Base-by-base conservation (phyloP, 2,797 vertebrate species). In the Eulemur albifrons region DNA sequence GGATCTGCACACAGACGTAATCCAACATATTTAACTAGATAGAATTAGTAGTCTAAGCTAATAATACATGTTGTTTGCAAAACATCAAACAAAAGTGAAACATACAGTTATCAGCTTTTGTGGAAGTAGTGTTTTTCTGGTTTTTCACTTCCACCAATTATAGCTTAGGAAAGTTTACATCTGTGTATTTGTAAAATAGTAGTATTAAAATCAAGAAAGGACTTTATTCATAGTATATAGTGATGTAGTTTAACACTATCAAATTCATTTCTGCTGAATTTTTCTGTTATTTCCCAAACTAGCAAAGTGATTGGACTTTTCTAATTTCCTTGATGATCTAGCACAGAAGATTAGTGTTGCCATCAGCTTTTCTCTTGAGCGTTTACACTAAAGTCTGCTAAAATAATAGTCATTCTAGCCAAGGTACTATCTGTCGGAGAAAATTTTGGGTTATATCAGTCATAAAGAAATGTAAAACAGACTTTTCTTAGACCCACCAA, bases 31-130 rank as follows among this genome's bases (percentile, higher is more conserved):
- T 96, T 94, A 97, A 95, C 25, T 96, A 94, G 79, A 95, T 80
- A 94, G 95, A 97, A 97, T 94, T 97, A 97, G 97, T 92, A n/a
- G 25, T 21, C 32, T 67, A 94, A 90, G 50, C 23, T 92, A 95
- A 88, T 90, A 94, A 43, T 63, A 35, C 21, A 38, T 30, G 14
- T 17, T 94, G 18, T 73, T 95, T 95, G 45, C 32, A 79, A 97
- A 92, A 59, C 50, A 92, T 70, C 45, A 83, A 92, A 59, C 23
- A 70, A 83, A 89, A 84, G 35, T 75, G 23, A 96, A 93, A 94
- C 32, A n/a, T 63, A 52, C 2, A 88, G 20, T 93, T 88, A 94
- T 45, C 67, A 87, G 30, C 0, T 1, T 72, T 67, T 25, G 35
- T 35, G 0, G 7, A 93, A 95, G 57, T 50, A 59, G n/a, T 4